Evolutionary conservation across 64 coral and sea anemone species (phyloP).

Genomic region (Montipora foliosa): DNA sequence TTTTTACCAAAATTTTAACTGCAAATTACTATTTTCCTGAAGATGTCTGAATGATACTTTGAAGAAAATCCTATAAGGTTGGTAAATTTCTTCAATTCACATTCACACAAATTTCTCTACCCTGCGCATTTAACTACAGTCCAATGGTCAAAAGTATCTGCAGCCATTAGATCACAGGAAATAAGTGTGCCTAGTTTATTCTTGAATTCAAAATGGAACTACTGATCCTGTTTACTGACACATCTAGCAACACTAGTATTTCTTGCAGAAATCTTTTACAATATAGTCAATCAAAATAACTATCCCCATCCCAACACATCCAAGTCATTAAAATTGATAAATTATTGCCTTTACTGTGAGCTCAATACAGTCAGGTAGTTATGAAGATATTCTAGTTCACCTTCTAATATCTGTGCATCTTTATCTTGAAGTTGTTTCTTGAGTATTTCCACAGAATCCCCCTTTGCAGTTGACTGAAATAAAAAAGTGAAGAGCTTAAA

Average conservation of each 20-base stretch:
- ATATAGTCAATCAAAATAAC: too few relatives aligned
- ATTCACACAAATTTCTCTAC: background rate
- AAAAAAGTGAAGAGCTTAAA: background rate
- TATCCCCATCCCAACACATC: too few relatives aligned
- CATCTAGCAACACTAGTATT: too few relatives aligned
- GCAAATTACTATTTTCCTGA: too few relatives aligned
- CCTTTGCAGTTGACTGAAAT: slow-evolving; percentile 72
- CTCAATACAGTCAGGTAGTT: too few relatives aligned
- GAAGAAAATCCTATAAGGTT: background rate
- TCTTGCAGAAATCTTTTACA: too few relatives aligned
- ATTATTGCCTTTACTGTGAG: too few relatives aligned
- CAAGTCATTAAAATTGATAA: too few relatives aligned
- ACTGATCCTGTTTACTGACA: too few relatives aligned
- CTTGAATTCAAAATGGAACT: too few relatives aligned
- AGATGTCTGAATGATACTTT: slow-evolving; percentile 11
- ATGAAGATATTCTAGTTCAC: background rate
- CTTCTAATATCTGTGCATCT: slow-evolving; percentile 74
- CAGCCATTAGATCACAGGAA: slow-evolving; percentile 47
- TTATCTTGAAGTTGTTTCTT: slow-evolving; percentile 85
- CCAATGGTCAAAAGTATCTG: background rate
- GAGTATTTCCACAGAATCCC: slow-evolving; percentile 59
- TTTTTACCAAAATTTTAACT: too few relatives aligned
- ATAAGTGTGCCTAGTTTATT: too few relatives aligned
- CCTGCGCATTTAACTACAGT: slow-evolving; percentile 28
- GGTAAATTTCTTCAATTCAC: slow-evolving; percentile 10